Evolutionary conservation across 2,797 vertebrate genomes (phyloP).

Genomic region (Chromis chromis): DNA sequence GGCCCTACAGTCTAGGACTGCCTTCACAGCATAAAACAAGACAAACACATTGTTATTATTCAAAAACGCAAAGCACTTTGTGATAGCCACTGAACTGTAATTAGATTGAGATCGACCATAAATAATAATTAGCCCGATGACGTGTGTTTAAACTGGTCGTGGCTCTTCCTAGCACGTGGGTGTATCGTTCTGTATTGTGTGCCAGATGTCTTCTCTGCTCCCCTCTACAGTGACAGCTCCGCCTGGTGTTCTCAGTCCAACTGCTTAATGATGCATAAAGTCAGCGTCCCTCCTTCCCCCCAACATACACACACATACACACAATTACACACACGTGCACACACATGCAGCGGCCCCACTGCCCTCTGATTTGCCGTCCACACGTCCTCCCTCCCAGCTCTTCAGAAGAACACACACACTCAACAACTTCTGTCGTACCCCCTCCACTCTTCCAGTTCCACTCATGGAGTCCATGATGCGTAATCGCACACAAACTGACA

Average conservation of each 20-base stretch:
- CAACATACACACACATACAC: constrained; percentile 28
- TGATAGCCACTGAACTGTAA: constrained; percentile 40
- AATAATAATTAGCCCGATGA: constrained; percentile 63
- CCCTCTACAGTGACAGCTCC: constrained; percentile 55
- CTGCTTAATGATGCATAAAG: constrained; percentile 83
- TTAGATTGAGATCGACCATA: constrained; percentile 55
- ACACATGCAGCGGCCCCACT: constrained; percentile 28
- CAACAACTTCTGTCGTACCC: constrained; percentile 38
- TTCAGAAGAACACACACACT: constrained; percentile 47
- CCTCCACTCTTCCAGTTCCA: constrained; percentile 46
- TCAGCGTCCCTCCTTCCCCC: constrained; percentile 58
- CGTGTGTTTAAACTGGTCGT: constrained; percentile 38
- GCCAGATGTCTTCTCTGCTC: constrained; percentile 77
- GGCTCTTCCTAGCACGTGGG: constrained; percentile 63
- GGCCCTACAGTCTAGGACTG: not conserved
- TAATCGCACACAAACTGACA: constrained; percentile 79
- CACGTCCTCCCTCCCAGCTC: constrained; percentile 55
- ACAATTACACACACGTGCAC: constrained; percentile 40
- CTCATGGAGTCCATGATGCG: constrained; percentile 65
- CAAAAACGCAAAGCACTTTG: constrained; percentile 7
- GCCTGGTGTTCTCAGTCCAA: constrained; percentile 76
- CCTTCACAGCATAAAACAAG: constrained; percentile 14
- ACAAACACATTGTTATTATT: constrained; percentile 11
- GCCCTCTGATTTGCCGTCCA: constrained; percentile 58
- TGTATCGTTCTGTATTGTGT: constrained; percentile 63